These are phyloP conservation scores for Vidua macroura DNA, from an alignment of 2,113 vertebrate genomes.

Conservation along the genomic window DNA sequence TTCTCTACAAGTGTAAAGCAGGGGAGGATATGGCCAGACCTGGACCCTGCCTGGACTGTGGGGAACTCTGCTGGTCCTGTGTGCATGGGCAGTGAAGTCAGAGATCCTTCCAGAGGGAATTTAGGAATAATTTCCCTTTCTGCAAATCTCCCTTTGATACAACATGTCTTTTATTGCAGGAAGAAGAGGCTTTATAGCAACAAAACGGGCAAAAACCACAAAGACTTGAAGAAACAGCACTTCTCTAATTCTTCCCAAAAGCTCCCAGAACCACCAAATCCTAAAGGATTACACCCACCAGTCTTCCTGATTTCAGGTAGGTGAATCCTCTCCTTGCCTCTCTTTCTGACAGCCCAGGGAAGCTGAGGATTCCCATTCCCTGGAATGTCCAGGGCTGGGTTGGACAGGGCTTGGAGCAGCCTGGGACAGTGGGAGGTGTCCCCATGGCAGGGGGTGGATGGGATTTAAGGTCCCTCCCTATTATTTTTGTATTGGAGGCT, in stretches of 20 bases:
- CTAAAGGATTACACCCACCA: constrained; percentile 40
- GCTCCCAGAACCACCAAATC: constrained; percentile 3
- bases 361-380: background rate
- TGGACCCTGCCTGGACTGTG: rapidly evolving
- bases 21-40: background rate
- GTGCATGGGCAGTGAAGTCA: background rate
- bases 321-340: background rate
- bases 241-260: constrained; percentile 17
- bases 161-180: constrained; percentile 20
- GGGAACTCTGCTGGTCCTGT: background rate
- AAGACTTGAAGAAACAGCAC: constrained; percentile 48
- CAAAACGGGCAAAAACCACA: background rate
- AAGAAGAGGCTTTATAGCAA: constrained; percentile 52
- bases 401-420: background rate
- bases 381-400: background rate
- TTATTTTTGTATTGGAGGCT: background rate
- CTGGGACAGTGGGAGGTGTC: background rate
- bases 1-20: background rate
- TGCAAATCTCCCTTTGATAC: background rate
- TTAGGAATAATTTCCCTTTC: background rate
- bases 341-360: background rate
- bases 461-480: background rate
- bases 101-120: background rate
- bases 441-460: background rate
- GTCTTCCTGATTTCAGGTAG: constrained; percentile 52